phyloP scores from a whole-genome alignment of 2,113 vertebrate species.

The Boulengeromyrus knoepffleri region DNA sequence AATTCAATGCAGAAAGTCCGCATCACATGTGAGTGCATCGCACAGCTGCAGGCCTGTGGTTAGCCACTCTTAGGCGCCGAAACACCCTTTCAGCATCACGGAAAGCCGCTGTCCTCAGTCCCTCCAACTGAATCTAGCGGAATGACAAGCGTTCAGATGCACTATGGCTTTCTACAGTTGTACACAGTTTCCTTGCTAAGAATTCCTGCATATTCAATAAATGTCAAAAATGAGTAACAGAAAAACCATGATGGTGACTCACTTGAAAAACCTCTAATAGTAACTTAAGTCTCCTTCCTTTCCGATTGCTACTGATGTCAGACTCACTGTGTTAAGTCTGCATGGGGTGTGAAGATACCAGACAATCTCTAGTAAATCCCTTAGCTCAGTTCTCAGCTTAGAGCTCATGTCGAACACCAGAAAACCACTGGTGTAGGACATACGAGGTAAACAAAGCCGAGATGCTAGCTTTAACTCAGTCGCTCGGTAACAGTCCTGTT shows the following conservation, averaged over 20 bases:
- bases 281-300: background rate
- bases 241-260: background rate
- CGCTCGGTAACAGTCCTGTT: background rate
- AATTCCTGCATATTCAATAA: background rate
- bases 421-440: constrained; percentile 15
- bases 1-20: background rate
- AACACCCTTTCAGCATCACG: background rate
- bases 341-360: background rate
- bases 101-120: background rate
- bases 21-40: background rate
- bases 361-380: background rate
- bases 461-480: background rate
- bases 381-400: background rate
- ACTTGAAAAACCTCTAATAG: background rate
- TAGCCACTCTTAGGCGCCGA: background rate
- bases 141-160: background rate
- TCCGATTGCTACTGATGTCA: background rate
- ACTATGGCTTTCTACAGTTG: background rate
- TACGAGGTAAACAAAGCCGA: background rate
- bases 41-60: background rate
- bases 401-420: background rate
- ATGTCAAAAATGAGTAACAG: background rate
- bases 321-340: background rate
- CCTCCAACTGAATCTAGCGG: background rate
- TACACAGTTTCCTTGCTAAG: background rate